Base-by-base conservation (phyloP, 2,888 invertebrate species). In the Nomada lathburiana region DNA sequence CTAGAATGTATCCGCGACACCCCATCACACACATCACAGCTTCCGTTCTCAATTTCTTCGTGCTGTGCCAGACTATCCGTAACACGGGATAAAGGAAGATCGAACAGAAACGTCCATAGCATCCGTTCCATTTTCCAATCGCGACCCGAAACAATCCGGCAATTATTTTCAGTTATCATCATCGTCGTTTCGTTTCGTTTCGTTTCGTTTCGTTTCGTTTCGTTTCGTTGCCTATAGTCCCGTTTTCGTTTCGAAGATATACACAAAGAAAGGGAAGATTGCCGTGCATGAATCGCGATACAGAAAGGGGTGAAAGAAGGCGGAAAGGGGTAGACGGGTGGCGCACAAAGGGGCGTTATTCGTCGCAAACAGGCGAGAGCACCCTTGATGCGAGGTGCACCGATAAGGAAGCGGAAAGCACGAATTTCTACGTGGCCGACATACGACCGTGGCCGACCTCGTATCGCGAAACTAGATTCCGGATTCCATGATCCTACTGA, bases 341-440 rank as follows among this genome's bases (percentile, higher is more conserved):
- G 57, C 55, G 63, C 60, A 68, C 67, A 57, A 50, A 71, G 76
- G 59, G 18, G 29, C 9, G 23, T 59, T 18, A 18, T 9, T 57
- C 20, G 26, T 44, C 44, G 44, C 44, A 44, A 20, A 13, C 44
- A 63, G 47, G 52, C 11, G n/a, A 42, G 36, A 47, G 36, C n/a
- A 42, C 20, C 23, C 57, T 53, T 53, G 72, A 82, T 65, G 76
- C 57, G 18, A 20, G 67, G 83, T 72, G 75, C 80, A 76, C 80
- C 78, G 89, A 91, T 89, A 90, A 90, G 89, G 84, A 89, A 89
- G 85, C 83, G 89, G 86, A 84, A 88, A 84, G 89, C 90, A 90
- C 89, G 91, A 91, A 91, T 90, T 89, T 90, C 90, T 91, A 92
- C 92, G 92, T 92, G 92, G 89, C 81, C 86, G 86, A 91, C 89